Base-by-base conservation (phyloP, 2,888 invertebrate species). In the Notodonta ziczac region DNA sequence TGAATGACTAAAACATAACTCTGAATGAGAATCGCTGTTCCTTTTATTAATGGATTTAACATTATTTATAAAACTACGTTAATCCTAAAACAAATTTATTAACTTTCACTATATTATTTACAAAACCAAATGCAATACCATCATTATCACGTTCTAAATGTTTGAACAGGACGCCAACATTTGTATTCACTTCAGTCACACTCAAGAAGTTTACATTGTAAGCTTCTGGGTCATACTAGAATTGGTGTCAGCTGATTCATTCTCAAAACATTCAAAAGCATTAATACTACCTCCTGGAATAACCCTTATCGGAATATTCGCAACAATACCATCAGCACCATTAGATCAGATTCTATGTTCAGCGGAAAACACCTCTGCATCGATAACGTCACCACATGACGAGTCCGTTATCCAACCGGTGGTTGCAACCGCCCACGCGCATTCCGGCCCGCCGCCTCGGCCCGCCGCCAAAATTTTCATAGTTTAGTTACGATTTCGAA, bases 401-500 rank as follows among this genome's bases (percentile, higher is more conserved):
- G 87, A 82, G 83, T 80, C 74, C 74, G 84, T 89, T 90, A 89
- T 89, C 88, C 90, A 89, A 91, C 86, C 81, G 84, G 80, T 81
- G 82, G 69, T 72, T 90, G 91, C 90, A 89, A 61, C 86, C 66
- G 73, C 93, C 92, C 86, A 92, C 93, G 83, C 93, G 76, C 81
- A 91, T 90, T 86, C 91, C 90, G 78, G 62, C 78, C 86, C 85
- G 83, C 87, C 90, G 87, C 90, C 90, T 91, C 90, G 93, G 93
- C 90, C 74, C 69, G 70, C 72, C 76, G 92, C 93, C 93, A 93
- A 92, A 79, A 86, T 87, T 91, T 90, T 89, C 91, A 88, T 91
- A 93, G 93, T 93, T 92, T 93, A 93, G 93, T 93, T 92, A 92
- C 93, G 93, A 93, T 92, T 93, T 90, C 93, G 93, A 93, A 93